Evolutionary conservation across 2,888 invertebrate genomes (phyloP).

Genomic region (Acronicta aceris): DNA sequence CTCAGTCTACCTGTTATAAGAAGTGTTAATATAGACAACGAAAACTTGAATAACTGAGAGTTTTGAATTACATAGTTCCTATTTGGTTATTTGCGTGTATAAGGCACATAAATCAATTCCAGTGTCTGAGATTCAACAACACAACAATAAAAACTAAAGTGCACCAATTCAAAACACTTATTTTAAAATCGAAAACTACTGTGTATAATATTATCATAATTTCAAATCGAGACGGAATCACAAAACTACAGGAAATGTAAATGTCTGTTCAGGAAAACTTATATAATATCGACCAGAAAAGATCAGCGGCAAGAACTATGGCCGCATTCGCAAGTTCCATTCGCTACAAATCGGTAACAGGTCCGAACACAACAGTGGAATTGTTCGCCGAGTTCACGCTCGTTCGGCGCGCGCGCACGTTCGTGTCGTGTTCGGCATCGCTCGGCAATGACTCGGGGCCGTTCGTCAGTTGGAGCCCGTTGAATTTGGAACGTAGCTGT

Average conservation of each 20-base stretch:
- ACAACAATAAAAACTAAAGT: constrained; percentile 24
- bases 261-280: constrained; percentile 60
- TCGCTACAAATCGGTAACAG: constrained; percentile 90
- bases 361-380: constrained; percentile 88
- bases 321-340: constrained; percentile 67
- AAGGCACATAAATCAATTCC: constrained; percentile 32
- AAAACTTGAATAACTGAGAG: no score
- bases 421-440: constrained; percentile 80
- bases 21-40: no score
- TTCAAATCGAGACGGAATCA: constrained; percentile 25
- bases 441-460: constrained; percentile 83
- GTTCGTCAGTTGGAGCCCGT: constrained; percentile 79
- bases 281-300: constrained; percentile 72
- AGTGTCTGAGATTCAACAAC: constrained; percentile 50
- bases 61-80: not conserved
- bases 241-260: constrained; percentile 28
- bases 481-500: constrained; percentile 86
- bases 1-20: no score
- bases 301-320: constrained; percentile 69
- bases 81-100: not conserved
- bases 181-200: constrained; percentile 20
- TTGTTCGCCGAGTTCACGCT: constrained; percentile 79
- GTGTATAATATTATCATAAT: constrained; percentile 10
- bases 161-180: constrained; percentile 35
- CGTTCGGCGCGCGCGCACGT: constrained; percentile 71